These are phyloP conservation scores for Brachirus orientalis DNA, from an alignment of 2,113 vertebrate species.

Conservation along the genomic window DNA sequence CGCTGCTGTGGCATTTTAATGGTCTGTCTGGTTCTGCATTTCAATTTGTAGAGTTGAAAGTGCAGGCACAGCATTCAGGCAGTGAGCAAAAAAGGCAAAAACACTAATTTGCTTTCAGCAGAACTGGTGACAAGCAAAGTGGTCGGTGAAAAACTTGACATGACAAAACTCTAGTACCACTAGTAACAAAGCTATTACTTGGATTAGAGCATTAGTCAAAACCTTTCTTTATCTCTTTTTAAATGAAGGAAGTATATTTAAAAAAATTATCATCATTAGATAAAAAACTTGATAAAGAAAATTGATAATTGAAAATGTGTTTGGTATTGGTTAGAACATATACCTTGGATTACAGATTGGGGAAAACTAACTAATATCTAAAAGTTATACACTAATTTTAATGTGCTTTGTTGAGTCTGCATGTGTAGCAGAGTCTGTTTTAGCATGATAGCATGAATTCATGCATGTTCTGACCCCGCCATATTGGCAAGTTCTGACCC, in stretches of 20 bases:
- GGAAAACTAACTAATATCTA: too few species aligned
- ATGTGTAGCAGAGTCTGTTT: not conserved
- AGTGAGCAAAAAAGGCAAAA: constrained; percentile 4
- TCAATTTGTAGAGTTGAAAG: constrained; percentile 50
- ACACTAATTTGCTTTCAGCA: constrained; percentile 20
- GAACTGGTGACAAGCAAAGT: constrained; percentile 2
- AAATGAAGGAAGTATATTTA: too few species aligned
- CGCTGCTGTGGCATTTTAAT: constrained; percentile 72
- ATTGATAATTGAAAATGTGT: too few species aligned
- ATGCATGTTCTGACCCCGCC: not conserved
- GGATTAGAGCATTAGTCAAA: too few species aligned
- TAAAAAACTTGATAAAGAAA: too few species aligned
- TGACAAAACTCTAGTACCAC: not conserved
- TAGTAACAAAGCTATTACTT: not conserved
- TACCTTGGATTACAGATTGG: too few species aligned
- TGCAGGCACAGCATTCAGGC: constrained; percentile 12
- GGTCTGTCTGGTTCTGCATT: constrained; percentile 56
- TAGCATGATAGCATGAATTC: not conserved
- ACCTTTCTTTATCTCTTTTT: too few species aligned
- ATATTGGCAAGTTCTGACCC: not conserved
- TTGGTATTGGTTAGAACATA: too few species aligned
- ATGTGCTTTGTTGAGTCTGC: not conserved
- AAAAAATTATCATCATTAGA: too few species aligned
- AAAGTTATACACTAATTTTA: too few species aligned
- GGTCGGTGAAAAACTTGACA: not conserved